Base-by-base conservation (phyloP, 2,797 vertebrate genomes). In the Fistularia commersonii region DNA sequence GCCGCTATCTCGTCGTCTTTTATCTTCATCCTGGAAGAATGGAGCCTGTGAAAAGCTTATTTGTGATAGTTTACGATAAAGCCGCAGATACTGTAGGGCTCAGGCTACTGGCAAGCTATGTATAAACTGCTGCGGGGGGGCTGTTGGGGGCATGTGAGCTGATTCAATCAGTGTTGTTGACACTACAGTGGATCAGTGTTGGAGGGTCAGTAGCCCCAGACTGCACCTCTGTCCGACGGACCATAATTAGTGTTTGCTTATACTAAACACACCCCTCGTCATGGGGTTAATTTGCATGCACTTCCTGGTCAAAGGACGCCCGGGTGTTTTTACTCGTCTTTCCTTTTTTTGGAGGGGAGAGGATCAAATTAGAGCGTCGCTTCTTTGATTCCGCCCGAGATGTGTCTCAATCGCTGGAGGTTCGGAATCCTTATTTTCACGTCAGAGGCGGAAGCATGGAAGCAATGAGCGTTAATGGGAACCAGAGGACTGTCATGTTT, bases 211-310 rank as follows among this genome's bases (percentile, higher is more conserved):
- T 71, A 79, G 83, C 74, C 69, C 62, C 74, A 58, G 77, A 77
- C 74, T 64, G 72, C 54, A 68, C 66, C 57, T 55, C 57, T 52
- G 74, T 66, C 76, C 77, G 82, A 81, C 66, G 58, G 70, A 69
- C 86, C 66, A 70, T 88, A 88, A 90, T 88, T 82, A 83, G 65
- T 84, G 79, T 87, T 88, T 89, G 87, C 87, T 89, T 88, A 87
- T 77, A 86, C 85, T 78, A 82, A 87, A 89, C 74, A 80, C 81
- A 76, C n/a, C 54, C 71, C 72, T 79, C 67, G 56, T 77, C 57
- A 56, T 63, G 53, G 64, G 72, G 73, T 83, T 86, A 76, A 84
- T 87, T 85, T 86, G 84, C 75, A 75, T 86, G 68, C 69, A 77
- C 80, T 85, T 88, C 86, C 84, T 76, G 80, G 80, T 88, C 82